Base-by-base conservation (phyloP, 2,797 vertebrate species). In the Allobates femoralis region DNA sequence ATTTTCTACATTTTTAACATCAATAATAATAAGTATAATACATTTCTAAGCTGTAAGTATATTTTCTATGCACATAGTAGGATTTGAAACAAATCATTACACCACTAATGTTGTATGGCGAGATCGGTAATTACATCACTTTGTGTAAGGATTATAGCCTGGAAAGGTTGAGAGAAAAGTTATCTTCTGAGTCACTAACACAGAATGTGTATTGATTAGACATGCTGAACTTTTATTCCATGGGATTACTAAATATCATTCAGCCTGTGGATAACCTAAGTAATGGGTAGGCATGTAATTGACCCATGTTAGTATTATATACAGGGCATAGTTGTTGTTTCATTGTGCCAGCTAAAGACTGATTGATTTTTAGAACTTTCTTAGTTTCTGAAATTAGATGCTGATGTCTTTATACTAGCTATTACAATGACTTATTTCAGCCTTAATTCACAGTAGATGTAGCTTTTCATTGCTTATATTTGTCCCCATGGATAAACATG, bases 221-320 rank as follows among this genome's bases (percentile, higher is more conserved):
- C 67, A 69, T 75, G 56, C 67, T 62, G 37, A 60, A 74, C 84
- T 85, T 46, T 80, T 79, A 64, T 86, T 80, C 62, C 26, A 86
- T 80, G 30, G 66, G 77, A 74, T 71, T 73, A 74, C 55, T 46
- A 56, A 58, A 71, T 30, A 67, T n/a, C 62, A 66, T 85, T 67
- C 83, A 5, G 74, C 51, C 55, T 84, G 30, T 50, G 26, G 56
- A 56, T 78, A 53, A 64, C 41, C 21, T 76, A 41, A 62, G 51
- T 84, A 84, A 84, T 32, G 50, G 82, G 56, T 62, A 67, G 69
- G 16, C 60, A 78, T 26, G 74, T 37, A 67, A 85, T 53, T 85
- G 74, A 84, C 83, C 74, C 30, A 5, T 85, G 50, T 78, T 55
- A 56, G 46, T 67, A 78, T 32, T 37, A 78, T 78, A 78, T 37